Base-by-base conservation (phyloP, 2,113 vertebrate genomes). In the Zootoca vivipara region DNA sequence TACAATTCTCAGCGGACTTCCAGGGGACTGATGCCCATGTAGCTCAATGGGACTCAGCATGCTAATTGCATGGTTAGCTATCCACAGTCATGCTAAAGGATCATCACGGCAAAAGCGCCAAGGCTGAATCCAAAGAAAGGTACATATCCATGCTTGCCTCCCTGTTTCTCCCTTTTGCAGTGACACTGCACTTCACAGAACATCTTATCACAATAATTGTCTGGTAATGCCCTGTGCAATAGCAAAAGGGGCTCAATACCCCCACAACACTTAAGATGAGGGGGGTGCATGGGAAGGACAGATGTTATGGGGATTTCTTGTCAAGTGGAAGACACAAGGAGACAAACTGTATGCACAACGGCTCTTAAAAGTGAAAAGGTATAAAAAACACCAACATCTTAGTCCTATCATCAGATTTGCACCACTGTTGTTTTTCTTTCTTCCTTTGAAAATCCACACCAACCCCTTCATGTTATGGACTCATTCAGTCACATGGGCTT, bases 361-460 rank as follows among this genome's bases (percentile, higher is more conserved):
- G 64, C 10, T n/a, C 88, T 67, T 72, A 78, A 78, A 26, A 6
- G 69, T 72, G 46, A 35, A 82, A n/a, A 26, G 33, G 46, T 52
- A 52, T 52, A 52, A 33, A 87, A 86, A 30, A 78, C 89, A 74
- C 73, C 80, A 33, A 26, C 73, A 69, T 75, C 65, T n/a, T 52
- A 78, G 87, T 3, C 3, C 92, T 90, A 80, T 77, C 87, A 89
- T 92, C 88, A 92, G 93, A 85, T 94, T 94, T 91, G 85, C 87
- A 1, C 0, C 88, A 85, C 38, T 88, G 69, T 83, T 16, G 80
- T 92, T 82, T 91, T 91, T 52, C 46, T 52, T 52, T 12, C 46
- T 52, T 89, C 26, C 20, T 80, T 81, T 18, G 18, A 65, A 62
- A 40, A 38, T 3, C 58, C 85, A 91, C 38, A 35, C 2, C 52